phyloP scores from a whole-genome alignment of 2,113 vertebrate genomes.

The Tinamus guttatus region DNA sequence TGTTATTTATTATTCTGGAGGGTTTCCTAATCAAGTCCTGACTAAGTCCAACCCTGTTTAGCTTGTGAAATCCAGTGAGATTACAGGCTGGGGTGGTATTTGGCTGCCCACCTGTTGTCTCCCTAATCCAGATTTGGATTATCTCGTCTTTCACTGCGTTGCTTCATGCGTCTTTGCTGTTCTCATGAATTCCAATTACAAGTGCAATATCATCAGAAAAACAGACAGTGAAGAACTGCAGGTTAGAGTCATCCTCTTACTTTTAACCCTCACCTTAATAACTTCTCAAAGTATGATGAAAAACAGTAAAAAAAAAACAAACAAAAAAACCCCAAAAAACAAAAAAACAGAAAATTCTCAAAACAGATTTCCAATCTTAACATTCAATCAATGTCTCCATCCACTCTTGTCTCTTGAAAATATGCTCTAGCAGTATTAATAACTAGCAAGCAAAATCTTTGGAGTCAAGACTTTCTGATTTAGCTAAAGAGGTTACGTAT shows the following conservation, averaged over 20 bases:
- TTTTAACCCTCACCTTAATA: neutral
- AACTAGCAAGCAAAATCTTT: neutral
- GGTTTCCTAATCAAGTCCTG: neutral
- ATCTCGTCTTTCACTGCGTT: constrained; percentile 12
- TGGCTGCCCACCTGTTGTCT: constrained; percentile 39
- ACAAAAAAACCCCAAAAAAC: no score
- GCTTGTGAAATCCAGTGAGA: constrained; percentile 65
- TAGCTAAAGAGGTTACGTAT: constrained; percentile 9
- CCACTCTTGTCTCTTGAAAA: constrained; percentile 14
- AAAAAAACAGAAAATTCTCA: neutral
- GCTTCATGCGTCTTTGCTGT: neutral
- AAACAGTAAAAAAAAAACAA: neutral
- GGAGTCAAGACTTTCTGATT: constrained; percentile 23
- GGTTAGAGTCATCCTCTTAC: neutral
- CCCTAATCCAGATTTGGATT: constrained; percentile 9
- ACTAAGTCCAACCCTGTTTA: constrained; percentile 48
- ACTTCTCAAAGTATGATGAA: neutral
- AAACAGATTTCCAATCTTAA: constrained; percentile 18
- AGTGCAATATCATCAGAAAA: constrained; percentile 18
- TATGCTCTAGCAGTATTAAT: neutral
- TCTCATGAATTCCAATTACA: neutral
- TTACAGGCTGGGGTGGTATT: constrained; percentile 21
- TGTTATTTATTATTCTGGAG: no score
- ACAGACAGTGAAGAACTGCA: neutral
- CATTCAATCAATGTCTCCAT: neutral